Base-by-base conservation (phyloP, 2,888 invertebrate genomes). In the Clusia tigrina region DNA sequence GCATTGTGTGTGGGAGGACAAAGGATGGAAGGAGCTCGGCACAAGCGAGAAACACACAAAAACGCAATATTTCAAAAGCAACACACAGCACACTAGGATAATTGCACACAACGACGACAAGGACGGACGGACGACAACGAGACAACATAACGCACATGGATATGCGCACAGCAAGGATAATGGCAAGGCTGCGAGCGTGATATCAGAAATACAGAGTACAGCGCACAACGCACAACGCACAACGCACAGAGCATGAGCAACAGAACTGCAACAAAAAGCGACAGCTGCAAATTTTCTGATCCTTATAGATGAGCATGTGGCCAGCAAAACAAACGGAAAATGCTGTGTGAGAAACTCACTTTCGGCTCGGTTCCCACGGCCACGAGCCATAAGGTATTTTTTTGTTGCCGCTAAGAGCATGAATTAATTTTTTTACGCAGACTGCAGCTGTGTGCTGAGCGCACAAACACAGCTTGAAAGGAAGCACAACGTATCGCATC, bases 261-360 rank as follows among this genome's bases (percentile, higher is more conserved):
- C 57, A 65, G 24, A 63, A 54, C 17, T 32, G 12, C 53, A 38
- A 38, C 53, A 74, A 77, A 77, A 69, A 78, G 70, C 76, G 78
- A 77, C 79, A 79, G 79, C 79, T 79, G 79, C 79, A 79, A 80
- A 75, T 73, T 74, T 53, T 72, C 69, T 73, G 76, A 78, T 76
- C 76, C 74, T 78, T 78, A 74, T 78, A 78, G 71, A 72, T 73
- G 74, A 79, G 79, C 82, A 81, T 81, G 80, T 81, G 81, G 77
- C 77, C 72, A 68, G 73, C 72, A 73, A 76, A 32, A n/a, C 71
- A 73, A 78, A 77, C 71, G 73, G 73, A 71, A 74, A 79, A 77
- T 78, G 74, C 74, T 77, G 77, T 82, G 82, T 82, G 81, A 79
- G 82, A 82, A 82, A 80, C 79, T 81, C 73, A 79, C 77, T 81